phyloP scores from a whole-genome alignment of 2,113 vertebrate genomes.

The Globicephala melas region DNA sequence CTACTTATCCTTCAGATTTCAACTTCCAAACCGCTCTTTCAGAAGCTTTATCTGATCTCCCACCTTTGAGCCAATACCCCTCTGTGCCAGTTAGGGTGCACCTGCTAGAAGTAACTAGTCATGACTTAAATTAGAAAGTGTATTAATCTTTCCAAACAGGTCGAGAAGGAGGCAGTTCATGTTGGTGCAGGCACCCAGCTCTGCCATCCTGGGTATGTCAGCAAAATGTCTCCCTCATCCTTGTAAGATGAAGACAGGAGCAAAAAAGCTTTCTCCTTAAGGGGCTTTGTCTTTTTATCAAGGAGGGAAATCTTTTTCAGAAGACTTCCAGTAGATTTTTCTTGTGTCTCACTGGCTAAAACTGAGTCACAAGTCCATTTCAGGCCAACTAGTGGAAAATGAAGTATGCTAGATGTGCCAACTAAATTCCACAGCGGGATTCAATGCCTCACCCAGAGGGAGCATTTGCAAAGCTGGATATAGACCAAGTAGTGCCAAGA shows the following conservation, averaged over 20 bases:
- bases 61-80: neutral
- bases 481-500: neutral
- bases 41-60: neutral
- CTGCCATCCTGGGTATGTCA: neutral
- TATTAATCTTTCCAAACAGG: neutral
- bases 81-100: neutral
- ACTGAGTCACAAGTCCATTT: neutral
- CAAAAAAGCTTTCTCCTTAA: neutral
- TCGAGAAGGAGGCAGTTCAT: neutral
- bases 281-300: neutral
- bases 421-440: neutral
- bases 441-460: neutral
- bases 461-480: neutral
- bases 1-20: neutral
- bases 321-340: neutral
- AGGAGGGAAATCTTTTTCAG: neutral
- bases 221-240: neutral
- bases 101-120: neutral
- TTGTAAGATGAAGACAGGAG: neutral
- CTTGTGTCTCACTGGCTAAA: neutral
- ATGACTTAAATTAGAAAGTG: neutral
- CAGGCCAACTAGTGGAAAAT: neutral
- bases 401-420: neutral
- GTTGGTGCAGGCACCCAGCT: neutral
- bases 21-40: neutral